Conservation (phyloP, 2,797 vertebrate genomes). For the Gymnothorax javanicus region DNA sequence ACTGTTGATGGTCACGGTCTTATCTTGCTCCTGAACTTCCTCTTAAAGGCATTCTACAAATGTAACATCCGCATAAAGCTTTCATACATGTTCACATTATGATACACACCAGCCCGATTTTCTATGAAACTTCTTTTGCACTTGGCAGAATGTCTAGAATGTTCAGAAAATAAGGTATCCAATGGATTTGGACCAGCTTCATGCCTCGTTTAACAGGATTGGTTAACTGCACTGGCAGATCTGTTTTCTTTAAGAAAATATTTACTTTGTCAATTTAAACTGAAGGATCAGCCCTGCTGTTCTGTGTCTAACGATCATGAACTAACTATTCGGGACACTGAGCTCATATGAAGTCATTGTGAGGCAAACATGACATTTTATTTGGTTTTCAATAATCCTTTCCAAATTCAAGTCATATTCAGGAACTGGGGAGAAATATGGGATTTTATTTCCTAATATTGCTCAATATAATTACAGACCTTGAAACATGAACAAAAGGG, state of each 20-base stretch:
- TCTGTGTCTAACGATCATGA: background rate
- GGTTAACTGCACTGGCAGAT: background rate
- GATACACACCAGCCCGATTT: too few species aligned
- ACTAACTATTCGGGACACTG: background rate
- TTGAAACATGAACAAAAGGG: background rate
- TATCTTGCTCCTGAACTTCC: too few species aligned
- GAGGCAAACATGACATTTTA: slow-evolving; percentile 57
- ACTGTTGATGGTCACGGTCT: too few species aligned
- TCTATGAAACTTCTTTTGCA: background rate
- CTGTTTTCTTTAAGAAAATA: background rate
- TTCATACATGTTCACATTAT: too few species aligned
- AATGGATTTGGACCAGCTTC: background rate
- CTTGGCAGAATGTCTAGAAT: background rate
- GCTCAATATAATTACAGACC: background rate
- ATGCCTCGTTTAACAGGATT: background rate
- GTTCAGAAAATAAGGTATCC: background rate
- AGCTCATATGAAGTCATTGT: background rate
- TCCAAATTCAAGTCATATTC: slow-evolving; percentile 45
- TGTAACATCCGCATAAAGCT: background rate
- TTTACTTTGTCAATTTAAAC: background rate
- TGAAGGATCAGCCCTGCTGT: background rate
- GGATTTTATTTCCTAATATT: background rate
- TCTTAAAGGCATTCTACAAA: background rate
- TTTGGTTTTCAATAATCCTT: slow-evolving; percentile 64
- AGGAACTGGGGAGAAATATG: slow-evolving; percentile 44